A percentile compares a stretch with the other conserved stretches of the same genome.
Evolutionary conservation across 2,797 vertebrate species (phyloP).

Genomic region (Pantherophis vulpinus): DNA sequence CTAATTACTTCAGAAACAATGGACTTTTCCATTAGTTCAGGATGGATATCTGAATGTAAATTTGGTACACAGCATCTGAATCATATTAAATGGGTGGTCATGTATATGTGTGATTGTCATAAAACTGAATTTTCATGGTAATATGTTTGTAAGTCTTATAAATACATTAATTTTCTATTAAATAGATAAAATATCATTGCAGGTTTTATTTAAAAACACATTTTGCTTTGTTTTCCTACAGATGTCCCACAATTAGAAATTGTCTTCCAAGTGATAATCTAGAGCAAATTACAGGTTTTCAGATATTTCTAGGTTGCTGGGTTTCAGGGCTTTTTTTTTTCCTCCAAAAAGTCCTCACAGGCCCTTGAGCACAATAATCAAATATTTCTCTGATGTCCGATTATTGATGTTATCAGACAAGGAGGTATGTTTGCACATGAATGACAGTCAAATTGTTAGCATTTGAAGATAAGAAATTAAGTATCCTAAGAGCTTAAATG

Average conservation of each 20-base stretch:
- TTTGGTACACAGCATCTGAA: background rate
- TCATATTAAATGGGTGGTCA: background rate
- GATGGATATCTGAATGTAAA: background rate
- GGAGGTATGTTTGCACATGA: background rate
- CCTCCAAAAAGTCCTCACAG: background rate
- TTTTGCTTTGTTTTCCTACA: background rate
- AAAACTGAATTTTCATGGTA: background rate
- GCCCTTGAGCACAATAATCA: background rate
- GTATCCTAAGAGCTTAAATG: constrained; percentile 9
- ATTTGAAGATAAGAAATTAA: constrained; percentile 2
- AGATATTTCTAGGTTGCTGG: background rate
- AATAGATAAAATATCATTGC: background rate
- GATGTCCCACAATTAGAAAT: background rate
- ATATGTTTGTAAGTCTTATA: background rate
- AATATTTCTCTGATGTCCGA: background rate
- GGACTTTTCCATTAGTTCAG: background rate
- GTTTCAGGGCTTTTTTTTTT: background rate
- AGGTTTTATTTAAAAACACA: background rate
- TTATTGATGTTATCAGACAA: constrained; percentile 9
- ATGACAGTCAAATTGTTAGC: constrained; percentile 5
- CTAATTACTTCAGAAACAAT: background rate
- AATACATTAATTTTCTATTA: background rate
- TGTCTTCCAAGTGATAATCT: background rate
- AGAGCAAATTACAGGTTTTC: background rate
- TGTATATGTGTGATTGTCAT: background rate